Percentiles rank a stretch among this genome's conserved stretches.
phyloP scores from a whole-genome alignment of 64 coral and sea anemone species.

The Pachyseris speciosa region DNA sequence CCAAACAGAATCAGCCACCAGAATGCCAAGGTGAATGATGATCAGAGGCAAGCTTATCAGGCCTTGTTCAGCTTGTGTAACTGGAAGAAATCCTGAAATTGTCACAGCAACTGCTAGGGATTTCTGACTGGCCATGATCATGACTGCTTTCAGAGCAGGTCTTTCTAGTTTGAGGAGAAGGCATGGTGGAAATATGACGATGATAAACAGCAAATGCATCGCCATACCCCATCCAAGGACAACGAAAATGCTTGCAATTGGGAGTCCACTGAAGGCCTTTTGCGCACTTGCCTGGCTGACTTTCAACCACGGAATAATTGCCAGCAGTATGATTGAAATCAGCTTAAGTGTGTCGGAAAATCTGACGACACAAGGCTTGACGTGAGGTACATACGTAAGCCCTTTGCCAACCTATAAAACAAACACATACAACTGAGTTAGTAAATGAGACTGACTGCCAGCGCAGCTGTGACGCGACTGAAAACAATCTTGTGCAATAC shows the following conservation, averaged over 20 bases:
- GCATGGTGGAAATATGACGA: constrained; percentile 56
- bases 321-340: constrained; percentile 74
- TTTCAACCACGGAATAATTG: constrained; percentile 98
- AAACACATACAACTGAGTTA: no score
- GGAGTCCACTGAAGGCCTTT: constrained; percentile 71
- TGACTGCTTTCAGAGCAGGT: constrained; percentile 64
- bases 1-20: constrained; percentile 83
- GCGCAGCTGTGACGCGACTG: no score
- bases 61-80: constrained; percentile 75
- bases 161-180: constrained; percentile 64
- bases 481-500: no score
- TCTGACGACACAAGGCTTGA: constrained; percentile 79
- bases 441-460: no score
- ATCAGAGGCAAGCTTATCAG: constrained; percentile 84
- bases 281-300: constrained; percentile 85
- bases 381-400: constrained; percentile 66
- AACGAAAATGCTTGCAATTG: constrained; percentile 73
- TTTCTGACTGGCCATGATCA: constrained; percentile 93
- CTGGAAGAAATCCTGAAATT: constrained; percentile 76
- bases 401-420: constrained; percentile 99
- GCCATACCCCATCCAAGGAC: constrained; percentile 75
- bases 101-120: constrained; percentile 85
- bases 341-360: constrained; percentile 81
- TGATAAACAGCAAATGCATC: constrained; percentile 67
- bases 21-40: constrained; percentile 78